Base-by-base conservation (phyloP, 2,113 vertebrate species). In the Xenotilapia leptura region DNA sequence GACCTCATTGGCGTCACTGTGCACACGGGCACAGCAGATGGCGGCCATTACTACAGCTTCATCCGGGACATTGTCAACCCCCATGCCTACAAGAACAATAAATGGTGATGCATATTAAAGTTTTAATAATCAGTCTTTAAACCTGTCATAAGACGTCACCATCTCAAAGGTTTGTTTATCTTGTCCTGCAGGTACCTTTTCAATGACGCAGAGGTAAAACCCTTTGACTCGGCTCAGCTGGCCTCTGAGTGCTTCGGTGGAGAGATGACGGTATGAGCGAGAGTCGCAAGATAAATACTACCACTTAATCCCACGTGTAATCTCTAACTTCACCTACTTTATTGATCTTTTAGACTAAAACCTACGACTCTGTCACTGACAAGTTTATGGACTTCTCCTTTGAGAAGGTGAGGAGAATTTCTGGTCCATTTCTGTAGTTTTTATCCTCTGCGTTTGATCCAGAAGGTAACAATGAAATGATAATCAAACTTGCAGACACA, bases 321-420 rank as follows among this genome's bases (percentile, higher is more conserved):
- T 10, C 15, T 40, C 4, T 17, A 3, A 55, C 54, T 47, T 75
- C 19, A 21, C 70, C 84, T 19, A 83, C 49, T 19, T 42, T 3
- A 1, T 26, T 95, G 87, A 31, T 88, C 89, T 85, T 92, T 82
- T 95, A 99, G 98, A 99, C 99, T 6, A 99, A 99, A 96, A 99
- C 99, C 3, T 99, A 99, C 0, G 99, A 99, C 96, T 99, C 99
- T 4, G 99, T 99, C 84, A 99, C 99, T 3, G 99, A 99, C 96
- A 99, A 99, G 93, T 99, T 99, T 92, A 99, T 99, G 99, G 99
- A 99, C 94, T 99, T 99, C 95, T 99, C 99, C 82, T 99, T 99
- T 95, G 99, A 99, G 97, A 99, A 99, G 98, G 99, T 99, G 28
- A 91, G 68, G 12, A 56, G 0, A 3, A 4, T 54, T 49, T 83